Evolutionary conservation across 2,888 invertebrate genomes (phyloP).

Genomic region (Linyphia triangularis): DNA sequence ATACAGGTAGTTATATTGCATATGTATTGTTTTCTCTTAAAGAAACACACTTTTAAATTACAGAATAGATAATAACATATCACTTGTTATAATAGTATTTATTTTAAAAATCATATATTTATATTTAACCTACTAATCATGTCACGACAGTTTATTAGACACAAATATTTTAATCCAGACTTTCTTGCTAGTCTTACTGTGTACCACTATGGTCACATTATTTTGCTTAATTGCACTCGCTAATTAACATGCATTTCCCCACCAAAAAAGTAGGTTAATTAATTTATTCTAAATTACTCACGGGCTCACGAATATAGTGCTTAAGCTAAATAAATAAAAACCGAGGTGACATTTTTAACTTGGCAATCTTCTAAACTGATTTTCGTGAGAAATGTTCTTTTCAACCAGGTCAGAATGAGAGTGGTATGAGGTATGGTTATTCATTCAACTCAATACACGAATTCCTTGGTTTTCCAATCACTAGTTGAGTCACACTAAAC

Average conservation of each 20-base stretch:
- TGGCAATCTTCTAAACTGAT: conserved; percentile 29
- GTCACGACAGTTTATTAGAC: background rate
- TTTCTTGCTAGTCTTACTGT: background rate
- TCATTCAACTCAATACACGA: background rate
- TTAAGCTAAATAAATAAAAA: conserved; percentile 3
- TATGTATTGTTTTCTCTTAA: no score
- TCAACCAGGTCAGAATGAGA: background rate
- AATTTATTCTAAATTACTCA: conserved; percentile 45
- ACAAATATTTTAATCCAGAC: background rate
- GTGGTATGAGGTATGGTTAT: background rate
- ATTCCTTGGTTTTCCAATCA: background rate
- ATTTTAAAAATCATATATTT: no score
- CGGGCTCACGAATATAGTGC: conserved; percentile 1
- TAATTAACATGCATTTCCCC: conserved; percentile 35
- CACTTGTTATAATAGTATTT: no score
- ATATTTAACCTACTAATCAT: background rate
- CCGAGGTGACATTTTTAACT: conserved; percentile 3
- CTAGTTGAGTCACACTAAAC: background rate
- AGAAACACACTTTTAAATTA: no score
- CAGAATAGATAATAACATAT: no score
- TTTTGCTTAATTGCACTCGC: conserved; percentile 35
- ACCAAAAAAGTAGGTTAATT: conserved; percentile 21
- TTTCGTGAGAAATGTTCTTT: background rate
- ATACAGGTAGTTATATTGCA: no score
- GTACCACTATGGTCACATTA: background rate